Conservation (phyloP, 2,888 invertebrate species). For the Plebejus melissa region DNA sequence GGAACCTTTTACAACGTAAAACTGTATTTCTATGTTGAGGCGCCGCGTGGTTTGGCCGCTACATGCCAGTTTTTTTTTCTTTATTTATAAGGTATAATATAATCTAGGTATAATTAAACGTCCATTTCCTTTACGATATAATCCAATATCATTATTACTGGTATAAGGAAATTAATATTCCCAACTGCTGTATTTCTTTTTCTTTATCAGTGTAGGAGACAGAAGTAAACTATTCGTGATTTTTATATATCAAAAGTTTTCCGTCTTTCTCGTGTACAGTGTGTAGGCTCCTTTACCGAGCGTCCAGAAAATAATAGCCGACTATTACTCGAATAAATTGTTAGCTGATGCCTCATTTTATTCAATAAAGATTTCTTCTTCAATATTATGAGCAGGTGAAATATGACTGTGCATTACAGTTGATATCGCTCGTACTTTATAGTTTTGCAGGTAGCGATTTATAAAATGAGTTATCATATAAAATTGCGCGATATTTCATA, state of each 20-base stretch:
- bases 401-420: constrained; percentile 1
- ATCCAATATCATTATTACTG: no score
- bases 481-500: neutral
- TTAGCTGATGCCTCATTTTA: constrained; percentile 21
- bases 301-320: neutral
- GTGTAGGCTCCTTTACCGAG: neutral
- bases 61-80: no score
- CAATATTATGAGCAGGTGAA: constrained; percentile 3
- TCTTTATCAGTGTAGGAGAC: no score
- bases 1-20: neutral
- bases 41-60: no score
- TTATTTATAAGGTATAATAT: no score
- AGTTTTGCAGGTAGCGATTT: constrained; percentile 4
- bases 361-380: constrained; percentile 12
- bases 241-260: neutral
- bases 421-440: constrained; percentile 10
- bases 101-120: no score
- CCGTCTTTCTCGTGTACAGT: neutral
- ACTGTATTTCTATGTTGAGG: no score
- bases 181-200: no score
- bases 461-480: constrained; percentile 4
- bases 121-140: no score
- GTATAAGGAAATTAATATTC: no score
- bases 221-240: no score
- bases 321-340: constrained; percentile 24